These are phyloP conservation scores for Microchrysa polita DNA, from an alignment of 2,888 invertebrate genomes.

Conservation along the genomic window DNA sequence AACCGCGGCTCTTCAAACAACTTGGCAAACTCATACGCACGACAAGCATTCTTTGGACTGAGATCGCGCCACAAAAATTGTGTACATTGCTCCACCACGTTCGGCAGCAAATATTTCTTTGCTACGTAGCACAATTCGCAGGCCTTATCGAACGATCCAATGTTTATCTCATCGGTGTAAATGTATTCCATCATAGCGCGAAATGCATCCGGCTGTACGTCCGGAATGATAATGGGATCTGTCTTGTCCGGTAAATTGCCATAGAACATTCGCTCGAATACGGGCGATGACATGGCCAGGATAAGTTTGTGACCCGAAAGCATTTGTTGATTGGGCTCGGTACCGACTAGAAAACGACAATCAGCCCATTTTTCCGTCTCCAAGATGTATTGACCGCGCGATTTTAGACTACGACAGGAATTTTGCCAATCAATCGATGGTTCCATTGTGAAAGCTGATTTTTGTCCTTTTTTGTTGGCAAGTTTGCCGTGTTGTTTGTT, in stretches of 20 bases:
- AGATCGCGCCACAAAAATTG: slow-evolving; percentile 79
- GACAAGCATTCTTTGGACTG: slow-evolving; percentile 79
- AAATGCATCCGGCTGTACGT: slow-evolving; percentile 88
- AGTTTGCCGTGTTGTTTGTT: not conserved
- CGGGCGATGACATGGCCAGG: slow-evolving; percentile 87
- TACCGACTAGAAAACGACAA: slow-evolving; percentile 83
- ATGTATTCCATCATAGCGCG: slow-evolving; percentile 84
- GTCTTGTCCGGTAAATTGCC: slow-evolving; percentile 84
- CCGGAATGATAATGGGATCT: slow-evolving; percentile 80
- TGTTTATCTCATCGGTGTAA: slow-evolving; percentile 82
- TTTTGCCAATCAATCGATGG: slow-evolving; percentile 80
- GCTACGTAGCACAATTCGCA: slow-evolving; percentile 89
- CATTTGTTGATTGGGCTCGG: slow-evolving; percentile 77
- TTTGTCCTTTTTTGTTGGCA: too few species aligned
- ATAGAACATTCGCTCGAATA: slow-evolving; percentile 89
- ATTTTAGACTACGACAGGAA: slow-evolving; percentile 74
- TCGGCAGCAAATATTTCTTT: slow-evolving; percentile 88
- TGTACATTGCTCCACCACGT: slow-evolving; percentile 84
- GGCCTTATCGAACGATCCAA: slow-evolving; percentile 84
- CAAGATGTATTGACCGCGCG: slow-evolving; percentile 78
- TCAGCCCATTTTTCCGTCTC: slow-evolving; percentile 85
- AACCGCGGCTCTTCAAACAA: slow-evolving; percentile 84
- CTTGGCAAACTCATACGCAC: slow-evolving; percentile 87
- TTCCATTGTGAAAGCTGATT: slow-evolving; percentile 65
- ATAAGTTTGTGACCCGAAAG: slow-evolving; percentile 82